A percentile compares a stretch with the other conserved stretches of the same genome.
phyloP scores from a whole-genome alignment of 2,888 invertebrate species.

The Altica lythri region DNA sequence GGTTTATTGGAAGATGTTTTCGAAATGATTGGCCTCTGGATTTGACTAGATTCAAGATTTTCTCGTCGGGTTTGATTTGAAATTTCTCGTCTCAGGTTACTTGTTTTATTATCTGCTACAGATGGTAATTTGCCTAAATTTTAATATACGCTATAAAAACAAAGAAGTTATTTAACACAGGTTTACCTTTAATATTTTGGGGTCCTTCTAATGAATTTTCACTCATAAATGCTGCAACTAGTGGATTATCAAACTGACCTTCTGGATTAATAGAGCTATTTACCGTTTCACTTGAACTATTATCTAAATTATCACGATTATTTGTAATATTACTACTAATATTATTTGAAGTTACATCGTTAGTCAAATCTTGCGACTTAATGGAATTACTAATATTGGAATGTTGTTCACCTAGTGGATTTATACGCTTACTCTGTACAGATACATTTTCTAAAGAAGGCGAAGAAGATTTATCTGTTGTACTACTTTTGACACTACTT shows the following conservation, averaged over 20 bases:
- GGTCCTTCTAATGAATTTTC: slow-evolving; percentile 48
- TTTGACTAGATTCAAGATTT: slow-evolving; percentile 30
- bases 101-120: slow-evolving; percentile 42
- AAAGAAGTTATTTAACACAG: too few species aligned
- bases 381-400: slow-evolving; percentile 9
- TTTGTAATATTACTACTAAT: slow-evolving; percentile 4
- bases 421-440: slow-evolving; percentile 11
- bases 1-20: slow-evolving; percentile 9
- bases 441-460: slow-evolving; percentile 46
- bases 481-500: slow-evolving; percentile 30
- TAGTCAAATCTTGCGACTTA: background rate
- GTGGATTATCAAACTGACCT: slow-evolving; percentile 44
- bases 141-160: too few species aligned
- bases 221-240: slow-evolving; percentile 51
- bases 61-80: slow-evolving; percentile 38
- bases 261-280: slow-evolving; percentile 2
- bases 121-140: slow-evolving; percentile 29
- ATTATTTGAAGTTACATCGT: background rate
- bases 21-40: background rate
- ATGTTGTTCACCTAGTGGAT: slow-evolving; percentile 13
- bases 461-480: slow-evolving; percentile 53
- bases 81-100: slow-evolving; percentile 41
- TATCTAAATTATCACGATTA: background rate
- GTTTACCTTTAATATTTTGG: slow-evolving; percentile 32
- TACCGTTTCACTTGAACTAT: slow-evolving; percentile 9